Evolutionary conservation across 2,888 invertebrate species (phyloP).

Genomic region (Cryptops parisi): DNA sequence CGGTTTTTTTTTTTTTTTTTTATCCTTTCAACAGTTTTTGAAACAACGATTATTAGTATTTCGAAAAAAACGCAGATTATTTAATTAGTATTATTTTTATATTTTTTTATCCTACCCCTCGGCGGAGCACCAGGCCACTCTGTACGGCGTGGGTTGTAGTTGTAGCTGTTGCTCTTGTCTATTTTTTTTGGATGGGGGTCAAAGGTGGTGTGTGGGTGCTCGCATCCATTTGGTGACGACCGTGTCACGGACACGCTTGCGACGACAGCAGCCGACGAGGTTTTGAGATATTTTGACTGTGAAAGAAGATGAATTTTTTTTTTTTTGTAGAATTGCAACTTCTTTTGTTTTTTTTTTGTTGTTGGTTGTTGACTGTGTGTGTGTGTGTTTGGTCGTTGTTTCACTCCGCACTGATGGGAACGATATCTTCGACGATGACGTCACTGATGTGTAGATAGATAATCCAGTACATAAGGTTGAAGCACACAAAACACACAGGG

Average conservation of each 20-base stretch:
- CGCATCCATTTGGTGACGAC: no score
- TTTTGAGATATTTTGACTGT: no score
- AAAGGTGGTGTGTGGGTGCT: neutral
- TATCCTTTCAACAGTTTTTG: no score
- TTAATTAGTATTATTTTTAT: no score
- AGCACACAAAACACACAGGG: slow-evolving; percentile 95
- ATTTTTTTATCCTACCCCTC: slow-evolving; percentile 8
- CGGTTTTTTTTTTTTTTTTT: no score
- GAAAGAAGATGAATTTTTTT: no score
- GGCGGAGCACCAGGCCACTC: neutral
- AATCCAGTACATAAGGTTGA: slow-evolving; percentile 98
- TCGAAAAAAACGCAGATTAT: no score
- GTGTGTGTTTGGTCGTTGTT: neutral
- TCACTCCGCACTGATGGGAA: slow-evolving; percentile 44
- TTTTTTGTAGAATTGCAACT: neutral
- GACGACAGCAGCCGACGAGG: no score
- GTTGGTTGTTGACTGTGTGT: neutral
- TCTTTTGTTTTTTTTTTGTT: neutral
- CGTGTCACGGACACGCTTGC: no score
- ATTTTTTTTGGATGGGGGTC: neutral
- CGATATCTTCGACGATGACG: slow-evolving; percentile 86
- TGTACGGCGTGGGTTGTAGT: neutral
- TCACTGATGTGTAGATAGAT: slow-evolving; percentile 92
- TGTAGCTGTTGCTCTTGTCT: neutral
- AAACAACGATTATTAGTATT: no score